Conservation (phyloP, 2,888 invertebrate genomes). For the Drosophila koepferae region DNA sequence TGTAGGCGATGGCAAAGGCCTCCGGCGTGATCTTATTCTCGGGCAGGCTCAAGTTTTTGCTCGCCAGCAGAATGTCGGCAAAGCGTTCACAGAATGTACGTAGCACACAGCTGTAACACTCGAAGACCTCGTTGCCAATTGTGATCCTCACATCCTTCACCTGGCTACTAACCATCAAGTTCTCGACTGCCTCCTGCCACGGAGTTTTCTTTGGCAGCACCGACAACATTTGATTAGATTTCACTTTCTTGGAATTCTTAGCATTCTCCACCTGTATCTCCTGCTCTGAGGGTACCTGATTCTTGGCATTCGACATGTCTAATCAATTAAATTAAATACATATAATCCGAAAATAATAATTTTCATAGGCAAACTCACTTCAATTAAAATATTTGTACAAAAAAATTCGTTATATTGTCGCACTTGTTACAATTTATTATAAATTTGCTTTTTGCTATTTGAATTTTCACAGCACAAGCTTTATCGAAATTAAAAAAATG, state of each 20-base stretch:
- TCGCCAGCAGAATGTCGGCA: accelerated
- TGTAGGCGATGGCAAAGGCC: slow-evolving; percentile 2
- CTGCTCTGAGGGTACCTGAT: neutral
- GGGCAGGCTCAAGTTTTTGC: neutral
- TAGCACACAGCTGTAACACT: slow-evolving; percentile 11
- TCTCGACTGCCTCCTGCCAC: neutral
- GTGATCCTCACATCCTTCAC: slow-evolving; percentile 2
- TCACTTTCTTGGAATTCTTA: neutral
- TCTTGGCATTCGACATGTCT: neutral
- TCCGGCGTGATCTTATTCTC: neutral
- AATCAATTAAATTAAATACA: neutral
- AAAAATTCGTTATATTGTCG: neutral
- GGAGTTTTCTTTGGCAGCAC: neutral
- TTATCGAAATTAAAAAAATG: neutral
- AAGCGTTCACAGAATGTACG: neutral
- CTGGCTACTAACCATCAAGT: neutral
- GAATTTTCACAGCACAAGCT: no score
- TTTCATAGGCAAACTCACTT: neutral
- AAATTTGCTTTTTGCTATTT: neutral
- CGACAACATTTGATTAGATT: neutral
- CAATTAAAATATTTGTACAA: neutral
- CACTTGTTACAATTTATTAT: neutral
- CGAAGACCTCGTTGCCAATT: neutral
- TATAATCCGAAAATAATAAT: neutral
- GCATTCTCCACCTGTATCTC: neutral